A percentile compares a stretch with the other conserved stretches of the same genome.
Conservation (phyloP, 2,797 vertebrate species). For the Sebastes dallii region DNA sequence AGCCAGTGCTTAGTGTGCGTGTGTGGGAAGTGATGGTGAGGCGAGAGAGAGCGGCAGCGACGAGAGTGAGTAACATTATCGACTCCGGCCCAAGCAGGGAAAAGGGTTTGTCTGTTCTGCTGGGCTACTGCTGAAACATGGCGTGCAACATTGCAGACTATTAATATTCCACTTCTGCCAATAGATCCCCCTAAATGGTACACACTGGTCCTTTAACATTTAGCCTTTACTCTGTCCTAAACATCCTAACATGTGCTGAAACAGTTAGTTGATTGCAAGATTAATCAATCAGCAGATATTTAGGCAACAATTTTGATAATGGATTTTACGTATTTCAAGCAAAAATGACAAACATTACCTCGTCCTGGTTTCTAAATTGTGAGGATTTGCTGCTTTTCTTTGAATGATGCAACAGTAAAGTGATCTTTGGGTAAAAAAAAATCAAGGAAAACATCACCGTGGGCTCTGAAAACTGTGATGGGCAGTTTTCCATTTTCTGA, state of each 20-base stretch:
- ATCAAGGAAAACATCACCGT: rapidly evolving
- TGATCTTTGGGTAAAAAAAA: too few relatives aligned
- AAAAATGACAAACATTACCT: background rate
- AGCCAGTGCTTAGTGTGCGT: too few relatives aligned
- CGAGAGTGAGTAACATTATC: too few relatives aligned
- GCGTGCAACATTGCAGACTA: too few relatives aligned
- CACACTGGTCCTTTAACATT: background rate
- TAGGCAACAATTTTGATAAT: background rate
- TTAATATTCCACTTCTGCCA: too few relatives aligned
- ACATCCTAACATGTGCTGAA: background rate
- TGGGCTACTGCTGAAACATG: too few relatives aligned
- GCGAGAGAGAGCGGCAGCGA: too few relatives aligned
- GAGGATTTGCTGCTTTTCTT: background rate
- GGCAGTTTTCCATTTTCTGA: background rate
- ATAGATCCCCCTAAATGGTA: too few relatives aligned
- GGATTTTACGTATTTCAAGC: background rate
- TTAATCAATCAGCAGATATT: background rate
- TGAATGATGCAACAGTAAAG: background rate
- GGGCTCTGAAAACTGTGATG: background rate
- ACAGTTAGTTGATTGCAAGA: background rate
- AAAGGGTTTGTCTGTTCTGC: too few relatives aligned
- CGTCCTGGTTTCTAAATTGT: background rate
- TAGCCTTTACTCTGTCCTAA: too few relatives aligned
- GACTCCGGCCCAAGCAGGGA: too few relatives aligned
- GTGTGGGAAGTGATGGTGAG: too few relatives aligned